Base-by-base conservation (phyloP, 1,140 invertebrate genomes). In the Drosophila aff. region DNA sequence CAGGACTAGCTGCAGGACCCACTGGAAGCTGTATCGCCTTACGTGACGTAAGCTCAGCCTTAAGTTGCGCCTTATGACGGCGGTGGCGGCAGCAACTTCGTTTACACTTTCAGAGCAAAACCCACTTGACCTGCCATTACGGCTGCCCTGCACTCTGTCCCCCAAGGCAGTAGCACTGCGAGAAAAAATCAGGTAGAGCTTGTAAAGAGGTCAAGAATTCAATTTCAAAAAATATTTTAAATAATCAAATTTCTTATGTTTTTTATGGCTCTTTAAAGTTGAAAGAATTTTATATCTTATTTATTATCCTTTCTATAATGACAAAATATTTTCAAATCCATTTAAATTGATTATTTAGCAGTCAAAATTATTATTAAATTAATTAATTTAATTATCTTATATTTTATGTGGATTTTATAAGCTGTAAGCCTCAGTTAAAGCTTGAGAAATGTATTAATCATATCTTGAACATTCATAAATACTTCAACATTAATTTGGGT, bases 111-210 rank as follows among this genome's bases (percentile, higher is more conserved):
- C 52, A 28, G 69, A 26, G 38, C 62, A 61, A 65, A 62, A 43
- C 66, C 71, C 71, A 71, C 65, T 71, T 74, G 71, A 73, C 71
- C 71, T 61, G 71, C 68, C 71, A 61, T 73, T 73, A 73, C 43
- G 68, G 46, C 55, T 57, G 68, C 43, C 58, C 43, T 38, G 11
- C 23, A 18, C 49, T 28, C 4, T 23, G 55, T 61, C 40, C 40
- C 33, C 36, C 18, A 4, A 21, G 28, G 15, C 21, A 43, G 23
- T 7, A 33, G n/a, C 55, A 60, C 41, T 3, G 43, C 21, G 10
- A 23, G 10, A 60, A 61, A 33, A 15, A 1, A 10, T 1, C 2
- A 3, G 2, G 16, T 10, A 13, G 4, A 8, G 8, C 0, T 2
- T 2, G 2, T 23, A 16, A n/a, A 49, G 23, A n/a, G n/a, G n/a